These are phyloP conservation scores for Crotalus tigris DNA, from an alignment of 2,113 vertebrate species.

Conservation along the genomic window DNA sequence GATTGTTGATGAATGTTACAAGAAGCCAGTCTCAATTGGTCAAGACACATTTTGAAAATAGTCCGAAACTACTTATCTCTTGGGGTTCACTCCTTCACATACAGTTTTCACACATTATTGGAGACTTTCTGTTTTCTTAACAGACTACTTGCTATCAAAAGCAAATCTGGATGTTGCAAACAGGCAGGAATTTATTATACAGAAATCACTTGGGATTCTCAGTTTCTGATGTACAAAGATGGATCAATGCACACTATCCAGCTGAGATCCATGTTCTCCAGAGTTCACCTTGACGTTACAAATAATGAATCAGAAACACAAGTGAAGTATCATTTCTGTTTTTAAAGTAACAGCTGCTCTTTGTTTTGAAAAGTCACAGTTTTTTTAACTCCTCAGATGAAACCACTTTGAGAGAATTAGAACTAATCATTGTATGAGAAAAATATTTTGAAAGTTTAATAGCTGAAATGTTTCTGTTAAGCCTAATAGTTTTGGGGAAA, in stretches of 20 bases:
- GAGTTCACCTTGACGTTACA: neutral
- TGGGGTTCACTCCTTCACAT: neutral
- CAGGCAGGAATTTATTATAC: neutral
- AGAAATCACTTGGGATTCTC: neutral
- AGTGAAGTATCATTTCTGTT: neutral
- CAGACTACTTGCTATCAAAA: neutral
- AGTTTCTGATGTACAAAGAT: neutral
- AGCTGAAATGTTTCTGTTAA: neutral
- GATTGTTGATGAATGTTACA: constrained; percentile 7
- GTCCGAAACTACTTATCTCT: fast-evolving
- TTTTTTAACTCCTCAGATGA: neutral
- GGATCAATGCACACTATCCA: neutral
- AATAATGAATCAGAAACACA: neutral
- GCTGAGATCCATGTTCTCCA: neutral
- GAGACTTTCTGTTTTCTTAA: neutral
- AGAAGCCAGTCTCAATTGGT: neutral
- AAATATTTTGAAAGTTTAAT: neutral
- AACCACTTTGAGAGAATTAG: neutral
- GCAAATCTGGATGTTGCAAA: neutral
- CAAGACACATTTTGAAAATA: constrained; percentile 18
- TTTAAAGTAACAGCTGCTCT: neutral
- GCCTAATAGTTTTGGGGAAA: neutral
- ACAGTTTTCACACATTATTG: neutral
- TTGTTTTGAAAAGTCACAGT: neutral
- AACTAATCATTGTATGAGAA: neutral